phyloP scores from a whole-genome alignment of 1,140 invertebrate species.

The Bombus impatiens region DNA sequence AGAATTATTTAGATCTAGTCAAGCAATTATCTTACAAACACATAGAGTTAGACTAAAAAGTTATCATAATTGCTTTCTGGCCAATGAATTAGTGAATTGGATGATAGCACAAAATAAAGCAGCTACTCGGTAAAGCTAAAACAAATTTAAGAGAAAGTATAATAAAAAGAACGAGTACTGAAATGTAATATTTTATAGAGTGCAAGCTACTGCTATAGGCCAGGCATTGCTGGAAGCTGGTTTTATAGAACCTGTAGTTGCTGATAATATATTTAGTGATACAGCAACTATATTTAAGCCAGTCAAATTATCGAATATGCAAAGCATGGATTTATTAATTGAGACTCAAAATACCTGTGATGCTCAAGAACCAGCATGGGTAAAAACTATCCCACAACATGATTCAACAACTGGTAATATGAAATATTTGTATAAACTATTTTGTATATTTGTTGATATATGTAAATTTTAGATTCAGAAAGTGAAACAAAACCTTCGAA shows the following conservation, averaged over 20 bases:
- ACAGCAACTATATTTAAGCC: conserved; percentile 83
- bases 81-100: conserved; percentile 90
- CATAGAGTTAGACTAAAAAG: conserved; percentile 87
- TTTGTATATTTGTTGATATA: not conserved
- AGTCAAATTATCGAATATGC: conserved; percentile 77
- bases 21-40: conserved; percentile 85
- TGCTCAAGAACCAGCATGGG: conserved; percentile 87
- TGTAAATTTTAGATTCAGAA: conserved; percentile 82
- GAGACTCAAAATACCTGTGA: conserved; percentile 79
- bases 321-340: conserved; percentile 76
- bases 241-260: conserved; percentile 88
- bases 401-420: conserved; percentile 82
- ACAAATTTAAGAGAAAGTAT: not conserved
- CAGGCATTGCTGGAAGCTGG: conserved; percentile 91
- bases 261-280: conserved; percentile 83
- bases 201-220: conserved; percentile 90
- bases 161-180: not conserved
- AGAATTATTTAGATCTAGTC: conserved; percentile 85
- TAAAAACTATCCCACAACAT: conserved; percentile 86
- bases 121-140: conserved; percentile 75
- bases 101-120: conserved; percentile 88
- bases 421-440: not conserved
- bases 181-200: conserved; percentile 81
- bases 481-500: conserved; percentile 80
- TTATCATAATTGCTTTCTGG: conserved; percentile 87